Evolutionary conservation across 2,113 vertebrate species (phyloP).

Genomic region (Leuciscus idus): DNA sequence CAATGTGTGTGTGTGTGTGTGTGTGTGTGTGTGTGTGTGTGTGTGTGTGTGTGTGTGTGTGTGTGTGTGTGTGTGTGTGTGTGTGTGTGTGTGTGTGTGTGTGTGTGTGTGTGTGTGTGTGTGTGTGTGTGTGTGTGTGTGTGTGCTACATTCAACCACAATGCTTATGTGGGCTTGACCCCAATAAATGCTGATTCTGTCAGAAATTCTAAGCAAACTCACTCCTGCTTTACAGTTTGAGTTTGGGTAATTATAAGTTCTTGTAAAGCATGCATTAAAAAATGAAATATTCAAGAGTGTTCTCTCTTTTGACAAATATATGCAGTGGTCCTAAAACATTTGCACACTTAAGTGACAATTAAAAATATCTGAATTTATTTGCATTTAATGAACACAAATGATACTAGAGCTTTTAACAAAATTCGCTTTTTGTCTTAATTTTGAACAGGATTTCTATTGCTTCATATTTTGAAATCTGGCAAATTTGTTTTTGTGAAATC

Average conservation of each 20-base stretch:
- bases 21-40: too few species aligned
- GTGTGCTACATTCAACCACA: background rate
- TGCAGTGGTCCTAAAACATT: background rate
- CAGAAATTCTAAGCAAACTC: slow-evolving; percentile 55
- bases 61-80: too few species aligned
- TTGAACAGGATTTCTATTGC: background rate
- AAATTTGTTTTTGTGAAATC: background rate
- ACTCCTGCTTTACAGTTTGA: background rate
- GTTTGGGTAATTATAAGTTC: background rate
- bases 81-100: background rate
- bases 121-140: slow-evolving; percentile 6
- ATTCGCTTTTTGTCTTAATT: background rate
- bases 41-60: too few species aligned
- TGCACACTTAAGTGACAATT: background rate
- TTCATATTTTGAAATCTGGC: background rate
- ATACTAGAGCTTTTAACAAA: background rate
- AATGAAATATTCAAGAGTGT: background rate
- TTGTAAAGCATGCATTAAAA: background rate
- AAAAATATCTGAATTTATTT: background rate
- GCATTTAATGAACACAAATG: too few species aligned
- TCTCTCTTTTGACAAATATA: slow-evolving; percentile 35
- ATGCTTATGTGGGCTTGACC: slow-evolving; percentile 47
- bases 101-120: background rate
- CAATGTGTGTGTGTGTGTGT: too few species aligned
- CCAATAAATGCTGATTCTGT: slow-evolving; percentile 69